phyloP scores from a whole-genome alignment of 1,140 invertebrate genomes.

The Patella vulgata region DNA sequence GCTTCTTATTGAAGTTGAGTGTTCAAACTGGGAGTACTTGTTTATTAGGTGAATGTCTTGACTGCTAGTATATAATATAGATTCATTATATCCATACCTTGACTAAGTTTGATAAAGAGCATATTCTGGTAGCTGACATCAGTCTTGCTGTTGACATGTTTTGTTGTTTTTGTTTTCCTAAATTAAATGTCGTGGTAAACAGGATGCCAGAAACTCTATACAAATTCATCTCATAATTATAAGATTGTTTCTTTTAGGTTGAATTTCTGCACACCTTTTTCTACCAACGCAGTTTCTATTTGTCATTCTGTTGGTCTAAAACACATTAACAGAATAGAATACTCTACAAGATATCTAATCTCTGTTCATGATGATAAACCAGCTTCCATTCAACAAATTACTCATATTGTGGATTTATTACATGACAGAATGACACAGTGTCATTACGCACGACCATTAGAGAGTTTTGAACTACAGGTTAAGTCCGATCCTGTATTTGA shows the following conservation, averaged over 20 bases:
- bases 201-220: not conserved
- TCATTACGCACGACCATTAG: conserved; percentile 76
- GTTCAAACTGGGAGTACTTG: too few relatives aligned
- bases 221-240: not conserved
- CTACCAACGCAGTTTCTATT: conserved; percentile 94
- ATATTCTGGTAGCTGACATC: too few relatives aligned
- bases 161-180: not conserved
- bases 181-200: not conserved
- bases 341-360: conserved; percentile 82
- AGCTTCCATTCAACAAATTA: conserved; percentile 4
- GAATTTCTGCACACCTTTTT: conserved; percentile 94
- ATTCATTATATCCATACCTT: too few relatives aligned
- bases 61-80: too few relatives aligned
- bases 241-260: conserved; percentile 72
- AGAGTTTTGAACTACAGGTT: conserved; percentile 75
- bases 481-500: conserved; percentile 80
- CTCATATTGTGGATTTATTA: conserved; percentile 67
- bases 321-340: conserved; percentile 82
- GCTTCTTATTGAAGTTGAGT: too few relatives aligned
- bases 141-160: too few relatives aligned
- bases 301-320: conserved; percentile 82
- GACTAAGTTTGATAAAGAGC: too few relatives aligned
- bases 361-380: conserved; percentile 54
- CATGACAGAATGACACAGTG: conserved; percentile 89
- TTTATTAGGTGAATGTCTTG: too few relatives aligned